These are phyloP conservation scores for Puffinus mauretanicus DNA, from an alignment of 2,113 vertebrate genomes.

Conservation along the genomic window DNA sequence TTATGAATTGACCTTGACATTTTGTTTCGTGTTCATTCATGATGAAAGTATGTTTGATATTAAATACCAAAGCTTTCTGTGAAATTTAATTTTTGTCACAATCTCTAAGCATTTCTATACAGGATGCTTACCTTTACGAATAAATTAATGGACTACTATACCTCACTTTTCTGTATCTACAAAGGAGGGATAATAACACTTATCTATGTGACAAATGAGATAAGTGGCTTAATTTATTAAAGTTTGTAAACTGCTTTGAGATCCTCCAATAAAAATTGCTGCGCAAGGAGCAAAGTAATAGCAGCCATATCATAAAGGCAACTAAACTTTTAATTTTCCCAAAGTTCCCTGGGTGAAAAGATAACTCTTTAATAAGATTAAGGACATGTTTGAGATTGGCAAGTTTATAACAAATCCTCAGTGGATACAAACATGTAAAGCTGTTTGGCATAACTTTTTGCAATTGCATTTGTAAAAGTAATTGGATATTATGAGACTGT, in stretches of 20 bases:
- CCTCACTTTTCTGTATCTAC: not conserved
- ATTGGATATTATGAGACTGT: slow-evolving; percentile 51
- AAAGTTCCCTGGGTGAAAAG: not conserved
- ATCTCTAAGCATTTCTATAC: not conserved
- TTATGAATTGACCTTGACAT: slow-evolving; percentile 32
- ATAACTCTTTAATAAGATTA: slow-evolving; percentile 59
- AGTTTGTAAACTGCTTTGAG: slow-evolving; percentile 41
- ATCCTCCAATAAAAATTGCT: not conserved
- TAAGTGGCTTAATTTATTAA: slow-evolving; percentile 47
- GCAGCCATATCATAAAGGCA: slow-evolving; percentile 7
- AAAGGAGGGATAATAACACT: slow-evolving; percentile 26
- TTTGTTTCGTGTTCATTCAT: slow-evolving; percentile 53
- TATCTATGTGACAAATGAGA: slow-evolving; percentile 46
- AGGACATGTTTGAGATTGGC: slow-evolving; percentile 32
- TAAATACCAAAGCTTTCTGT: not conserved
- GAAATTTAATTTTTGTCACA: slow-evolving; percentile 6
- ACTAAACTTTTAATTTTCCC: slow-evolving; percentile 47
- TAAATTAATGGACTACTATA: not conserved
- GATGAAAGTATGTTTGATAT: slow-evolving; percentile 29
- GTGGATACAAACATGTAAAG: slow-evolving; percentile 36
- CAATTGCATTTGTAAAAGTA: slow-evolving; percentile 57
- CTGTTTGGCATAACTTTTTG: slow-evolving; percentile 47
- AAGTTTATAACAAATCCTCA: slow-evolving; percentile 56
- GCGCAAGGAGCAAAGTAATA: not conserved
- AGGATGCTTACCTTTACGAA: not conserved